Base-by-base conservation (phyloP, 1,140 invertebrate genomes). In the Agrilus planipennis region DNA sequence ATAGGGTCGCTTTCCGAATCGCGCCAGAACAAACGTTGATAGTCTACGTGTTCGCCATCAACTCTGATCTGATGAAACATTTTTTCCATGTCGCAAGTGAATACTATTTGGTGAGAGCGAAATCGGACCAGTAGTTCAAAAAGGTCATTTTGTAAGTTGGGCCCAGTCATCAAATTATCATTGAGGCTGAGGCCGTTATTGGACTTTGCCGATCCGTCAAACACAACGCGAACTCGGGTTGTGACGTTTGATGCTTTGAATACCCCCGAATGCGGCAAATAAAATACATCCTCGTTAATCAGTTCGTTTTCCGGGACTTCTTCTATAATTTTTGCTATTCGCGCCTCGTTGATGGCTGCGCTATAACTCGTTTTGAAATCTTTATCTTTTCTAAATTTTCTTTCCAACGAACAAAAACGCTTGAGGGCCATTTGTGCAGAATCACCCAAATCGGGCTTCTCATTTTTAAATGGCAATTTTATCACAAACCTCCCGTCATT, bases 31-130 rank as follows among this genome's bases (percentile, higher is more conserved):
- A 40, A 34, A 4, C 6, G 16, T 30, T 40, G 38, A 18, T 4
- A 53, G 2, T 42, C 16, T 6, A 6, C 10, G 17, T 45, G n/a
- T 3, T 63, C 36, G 17, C 64, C 35, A 16, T 64, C 45, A 6
- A 55, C 41, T 17, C 53, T 44, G 6, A 65, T 52, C 32, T 60
- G 60, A 4, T 57, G 42, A 34, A 58, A 67, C 57, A 62, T 59
- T 40, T 62, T 55, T 35, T 46, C 43, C n/a, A n/a, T n/a, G n/a
- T n/a, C n/a, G n/a, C n/a, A n/a, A n/a, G n/a, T n/a, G n/a, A n/a
- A n/a, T n/a, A n/a, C n/a, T n/a, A 25, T 25, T 25, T 25, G 23
- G n/a, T 7, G n/a, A 6, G 23, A 7, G 7, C 23, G 7, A 25
- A 25, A 25, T 7, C n/a, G 7, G 7, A 25, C 23, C n/a, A n/a